Percentiles rank a stretch among this genome's conserved stretches.
Conservation (phyloP, 2,113 vertebrate species). For the Piaya cayana region DNA sequence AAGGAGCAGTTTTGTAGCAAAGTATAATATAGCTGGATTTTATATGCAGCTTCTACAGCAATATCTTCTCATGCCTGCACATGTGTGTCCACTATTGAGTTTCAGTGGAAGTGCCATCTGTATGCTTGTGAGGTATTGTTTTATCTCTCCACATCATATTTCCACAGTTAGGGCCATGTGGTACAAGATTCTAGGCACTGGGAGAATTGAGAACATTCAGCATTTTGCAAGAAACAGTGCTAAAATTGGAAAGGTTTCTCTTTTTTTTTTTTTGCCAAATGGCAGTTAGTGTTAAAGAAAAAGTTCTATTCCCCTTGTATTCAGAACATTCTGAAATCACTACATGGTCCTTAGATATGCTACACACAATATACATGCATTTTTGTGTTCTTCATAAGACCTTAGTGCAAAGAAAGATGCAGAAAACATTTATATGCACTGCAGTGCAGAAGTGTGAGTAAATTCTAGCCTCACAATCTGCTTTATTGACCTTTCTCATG, state of each 20-base stretch:
- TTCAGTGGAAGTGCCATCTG: background rate
- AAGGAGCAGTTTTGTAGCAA: background rate
- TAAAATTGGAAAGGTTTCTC: background rate
- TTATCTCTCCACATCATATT: background rate
- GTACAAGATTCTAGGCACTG: background rate
- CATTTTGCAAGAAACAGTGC: background rate
- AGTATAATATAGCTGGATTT: background rate
- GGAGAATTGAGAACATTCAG: constrained; percentile 8
- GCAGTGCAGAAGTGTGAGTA: background rate
- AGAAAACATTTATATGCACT: background rate
- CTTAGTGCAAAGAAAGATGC: background rate
- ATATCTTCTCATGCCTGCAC: background rate
- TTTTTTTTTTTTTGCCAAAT: constrained; percentile 18
- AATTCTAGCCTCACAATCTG: background rate
- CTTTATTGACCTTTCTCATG: background rate
- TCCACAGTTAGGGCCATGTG: background rate
- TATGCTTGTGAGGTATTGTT: background rate
- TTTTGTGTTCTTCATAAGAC: background rate
- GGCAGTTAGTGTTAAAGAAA: background rate
- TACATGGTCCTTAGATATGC: background rate
- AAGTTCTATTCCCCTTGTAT: background rate
- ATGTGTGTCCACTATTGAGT: background rate
- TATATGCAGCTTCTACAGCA: background rate
- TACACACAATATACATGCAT: background rate
- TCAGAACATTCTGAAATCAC: background rate